These are phyloP conservation scores for Eulithis testata DNA, from an alignment of 2,888 invertebrate genomes.

Conservation along the genomic window DNA sequence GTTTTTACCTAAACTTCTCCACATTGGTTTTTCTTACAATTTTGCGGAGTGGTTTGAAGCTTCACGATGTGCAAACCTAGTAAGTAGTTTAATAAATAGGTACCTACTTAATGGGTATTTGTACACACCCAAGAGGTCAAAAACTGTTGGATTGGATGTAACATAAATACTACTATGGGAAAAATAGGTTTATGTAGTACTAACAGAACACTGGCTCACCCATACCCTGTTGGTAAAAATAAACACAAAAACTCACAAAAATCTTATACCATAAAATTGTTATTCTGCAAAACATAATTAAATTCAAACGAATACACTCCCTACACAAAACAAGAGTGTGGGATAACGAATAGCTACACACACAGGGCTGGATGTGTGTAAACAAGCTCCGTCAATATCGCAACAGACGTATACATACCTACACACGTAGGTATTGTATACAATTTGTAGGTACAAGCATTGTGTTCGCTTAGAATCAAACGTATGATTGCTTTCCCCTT, in stretches of 20 bases:
- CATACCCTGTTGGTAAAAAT: too few species aligned
- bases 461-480: conserved; percentile 69
- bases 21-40: conserved; percentile 13
- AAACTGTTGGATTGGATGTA: too few species aligned
- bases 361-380: conserved; percentile 53
- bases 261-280: conserved; percentile 42
- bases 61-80: background rate
- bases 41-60: background rate
- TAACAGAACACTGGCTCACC: too few species aligned
- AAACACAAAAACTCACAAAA: conserved; percentile 16
- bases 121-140: too few species aligned
- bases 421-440: conserved; percentile 49
- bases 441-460: conserved; percentile 60
- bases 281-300: conserved; percentile 48
- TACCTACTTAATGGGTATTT: too few species aligned
- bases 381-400: conserved; percentile 70
- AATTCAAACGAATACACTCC: conserved; percentile 59
- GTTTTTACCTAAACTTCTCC: conserved; percentile 14
- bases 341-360: conserved; percentile 55
- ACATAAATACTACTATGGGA: too few species aligned
- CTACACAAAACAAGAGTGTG: conserved; percentile 60
- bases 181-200: too few species aligned
- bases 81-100: too few species aligned
- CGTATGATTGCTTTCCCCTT: conserved; percentile 65
- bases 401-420: conserved; percentile 43